Conservation (phyloP, 2,888 invertebrate genomes). For the Cantharis rustica region DNA sequence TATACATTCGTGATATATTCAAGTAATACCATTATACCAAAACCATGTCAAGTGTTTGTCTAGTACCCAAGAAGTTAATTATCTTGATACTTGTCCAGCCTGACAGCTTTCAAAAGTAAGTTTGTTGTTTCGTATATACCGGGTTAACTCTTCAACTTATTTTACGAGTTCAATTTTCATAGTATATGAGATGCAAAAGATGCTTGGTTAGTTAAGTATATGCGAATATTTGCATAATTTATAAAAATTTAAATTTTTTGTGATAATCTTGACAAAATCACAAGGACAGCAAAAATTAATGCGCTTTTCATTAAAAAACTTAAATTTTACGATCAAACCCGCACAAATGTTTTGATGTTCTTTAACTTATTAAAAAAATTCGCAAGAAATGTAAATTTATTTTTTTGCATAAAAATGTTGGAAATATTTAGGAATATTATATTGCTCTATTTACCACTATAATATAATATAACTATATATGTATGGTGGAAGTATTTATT, state of each 20-base stretch:
- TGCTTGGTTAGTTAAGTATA: slow-evolving; percentile 4
- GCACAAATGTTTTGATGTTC: not conserved
- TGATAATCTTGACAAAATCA: not conserved
- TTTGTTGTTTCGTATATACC: slow-evolving; percentile 1
- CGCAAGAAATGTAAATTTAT: not conserved
- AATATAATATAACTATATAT: no score
- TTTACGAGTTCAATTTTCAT: slow-evolving; percentile 15
- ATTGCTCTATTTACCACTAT: no score
- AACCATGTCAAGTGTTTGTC: slow-evolving; percentile 19
- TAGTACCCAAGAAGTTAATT: slow-evolving; percentile 18
- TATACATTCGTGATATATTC: slow-evolving; percentile 3
- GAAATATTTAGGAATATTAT: no score
- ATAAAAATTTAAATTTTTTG: not conserved
- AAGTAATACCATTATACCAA: slow-evolving; percentile 9
- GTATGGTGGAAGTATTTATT: not conserved
- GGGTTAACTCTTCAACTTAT: not conserved
- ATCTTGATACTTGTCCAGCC: slow-evolving; percentile 16
- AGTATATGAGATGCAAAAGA: slow-evolving; percentile 13
- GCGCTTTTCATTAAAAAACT: not conserved
- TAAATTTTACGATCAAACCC: not conserved
- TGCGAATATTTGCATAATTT: slow-evolving; percentile 2
- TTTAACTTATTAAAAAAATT: not conserved
- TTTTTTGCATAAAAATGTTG: not conserved
- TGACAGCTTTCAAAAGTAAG: slow-evolving; percentile 14
- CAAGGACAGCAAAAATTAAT: not conserved